These are phyloP conservation scores for Drosophila nannoptera DNA, from an alignment of 1,140 invertebrate genomes.

Conservation along the genomic window DNA sequence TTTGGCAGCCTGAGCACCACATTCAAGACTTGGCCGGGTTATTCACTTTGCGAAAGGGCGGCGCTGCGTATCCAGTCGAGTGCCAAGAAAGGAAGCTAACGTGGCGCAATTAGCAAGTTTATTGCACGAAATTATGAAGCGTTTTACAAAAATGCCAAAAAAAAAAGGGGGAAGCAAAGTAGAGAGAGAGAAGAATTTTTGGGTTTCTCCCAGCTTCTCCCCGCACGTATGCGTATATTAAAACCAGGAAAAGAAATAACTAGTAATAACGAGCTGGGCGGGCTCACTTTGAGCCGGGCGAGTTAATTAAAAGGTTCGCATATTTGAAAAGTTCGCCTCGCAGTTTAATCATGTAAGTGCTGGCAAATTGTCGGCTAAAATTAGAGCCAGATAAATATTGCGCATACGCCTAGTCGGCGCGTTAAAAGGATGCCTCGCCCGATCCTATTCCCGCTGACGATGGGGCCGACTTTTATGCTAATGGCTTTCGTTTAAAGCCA, in stretches of 20 bases:
- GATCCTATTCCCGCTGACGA: conserved; percentile 46
- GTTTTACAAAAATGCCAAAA: conserved; percentile 62
- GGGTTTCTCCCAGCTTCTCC: conserved; percentile 3
- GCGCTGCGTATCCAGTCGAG: conserved; percentile 37
- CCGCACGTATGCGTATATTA: conserved; percentile 22
- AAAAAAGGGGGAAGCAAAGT: no score
- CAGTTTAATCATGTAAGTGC: conserved; percentile 77
- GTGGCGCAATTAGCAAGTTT: conserved; percentile 74
- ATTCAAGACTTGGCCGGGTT: conserved; percentile 43
- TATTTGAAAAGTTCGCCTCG: conserved; percentile 67
- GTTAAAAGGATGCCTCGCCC: conserved; percentile 60
- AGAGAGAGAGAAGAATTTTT: conserved; percentile 18
- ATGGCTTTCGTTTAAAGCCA: conserved; percentile 77
- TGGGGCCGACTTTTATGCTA: conserved; percentile 73
- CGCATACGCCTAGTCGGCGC: conserved; percentile 66
- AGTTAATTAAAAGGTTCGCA: conserved; percentile 74
- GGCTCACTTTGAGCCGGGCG: conserved; percentile 34
- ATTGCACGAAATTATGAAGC: conserved; percentile 76
- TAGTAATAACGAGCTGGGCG: background rate
- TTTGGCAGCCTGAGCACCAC: conserved; percentile 63
- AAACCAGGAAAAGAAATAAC: conserved; percentile 43
- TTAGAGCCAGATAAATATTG: conserved; percentile 76
- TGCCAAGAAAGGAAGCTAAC: conserved; percentile 64
- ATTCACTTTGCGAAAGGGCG: conserved; percentile 46
- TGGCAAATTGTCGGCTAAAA: conserved; percentile 76